Evolutionary conservation across 2,888 invertebrate species (phyloP), one percentile per base, ranked within the genome.

Genomic region (Folsomia candida): DNA sequence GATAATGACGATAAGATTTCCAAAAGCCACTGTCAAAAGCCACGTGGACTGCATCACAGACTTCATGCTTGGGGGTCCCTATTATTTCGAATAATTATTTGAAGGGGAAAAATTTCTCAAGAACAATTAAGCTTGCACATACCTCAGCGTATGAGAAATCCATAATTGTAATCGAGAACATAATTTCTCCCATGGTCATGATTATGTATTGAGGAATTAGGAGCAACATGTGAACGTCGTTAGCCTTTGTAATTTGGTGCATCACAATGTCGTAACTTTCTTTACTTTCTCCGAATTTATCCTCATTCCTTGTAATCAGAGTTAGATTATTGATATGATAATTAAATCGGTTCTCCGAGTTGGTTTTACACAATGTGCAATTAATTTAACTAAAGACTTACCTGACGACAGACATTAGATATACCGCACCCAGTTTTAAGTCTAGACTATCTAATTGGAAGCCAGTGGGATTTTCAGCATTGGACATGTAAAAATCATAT

Each of bases 81-180:
- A 72, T 18, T 22, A 61, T 11, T 62, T 47, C 9, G 18, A n/a
- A n/a, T n/a, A n/a, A n/a, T n/a, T n/a, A n/a, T n/a, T n/a, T n/a
- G n/a, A 14, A 14, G 47, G 14, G 14, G 14, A 54, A 54, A 54
- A 54, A 54, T 3, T 54, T 54, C 24, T 24, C 47, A 54, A 54
- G 4, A 54, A 3, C 18, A 3, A 24, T n/a, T n/a, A n/a, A n/a
- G n/a, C n/a, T n/a, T n/a, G n/a, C n/a, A n/a, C n/a, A n/a, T 81
- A 86, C 87, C 85, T 87, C 94, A 0, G 96, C 93, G 84, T 95
- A 98, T 0, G 97, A 93, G 84, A 98, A 98, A 82, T 95, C 93
- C 51, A 98, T 85, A 0, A 97, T 97, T 0, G 97, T 97, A 28
- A 98, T 91, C 0, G 96, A 94, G 83, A 97, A 95, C 90, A 98